Base-by-base conservation (phyloP, 2,113 vertebrate species). In the Diadophis punctatus region DNA sequence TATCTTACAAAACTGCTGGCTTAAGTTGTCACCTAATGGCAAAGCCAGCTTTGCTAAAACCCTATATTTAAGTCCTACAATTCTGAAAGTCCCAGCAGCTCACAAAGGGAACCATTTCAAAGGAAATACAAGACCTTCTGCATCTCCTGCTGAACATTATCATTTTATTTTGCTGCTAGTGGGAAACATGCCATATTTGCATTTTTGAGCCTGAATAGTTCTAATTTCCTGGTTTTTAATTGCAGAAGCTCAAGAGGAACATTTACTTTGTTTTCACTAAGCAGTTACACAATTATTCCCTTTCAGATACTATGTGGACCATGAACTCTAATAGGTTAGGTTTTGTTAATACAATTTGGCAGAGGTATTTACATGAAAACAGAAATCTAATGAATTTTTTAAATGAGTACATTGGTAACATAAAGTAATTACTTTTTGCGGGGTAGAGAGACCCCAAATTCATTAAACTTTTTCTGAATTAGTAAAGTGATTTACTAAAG, bases 261-360 rank as follows among this genome's bases (percentile, higher is more conserved):
- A 97, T 97, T 98, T 97, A 97, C 97, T 97, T 98, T 98, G 97
- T 98, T 98, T 98, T 98, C 97, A 96, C 96, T 97, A 97, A 98
- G 97, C 97, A 97, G 97, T 98, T 98, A 97, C 96, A 97, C 97
- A 98, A 97, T 98, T 97, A 98, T 97, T 98, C 97, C 96, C 97
- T 92, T 97, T 98, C 97, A 97, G 97, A 97, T 97, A 96, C 96
- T 95, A 96, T 97, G 96, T 95, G 97, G 97, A 97, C 97, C 97
- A 97, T 98, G 97, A 98, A 97, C 97, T 96, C 97, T 97, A 97
- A 97, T 98, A 98, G 97, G 97, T 95, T 97, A 96, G 97, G 97
- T 94, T 96, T 97, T 97, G 97, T 93, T 98, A 98, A 98, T 98
- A 96, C 97, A 96, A 95, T 97, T 97, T 97, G 96, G 96, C 95